A percentile compares a stretch with the other conserved stretches of the same genome.
Evolutionary conservation across 2,797 vertebrate species (phyloP).

Genomic region (Botia kubotai): DNA sequence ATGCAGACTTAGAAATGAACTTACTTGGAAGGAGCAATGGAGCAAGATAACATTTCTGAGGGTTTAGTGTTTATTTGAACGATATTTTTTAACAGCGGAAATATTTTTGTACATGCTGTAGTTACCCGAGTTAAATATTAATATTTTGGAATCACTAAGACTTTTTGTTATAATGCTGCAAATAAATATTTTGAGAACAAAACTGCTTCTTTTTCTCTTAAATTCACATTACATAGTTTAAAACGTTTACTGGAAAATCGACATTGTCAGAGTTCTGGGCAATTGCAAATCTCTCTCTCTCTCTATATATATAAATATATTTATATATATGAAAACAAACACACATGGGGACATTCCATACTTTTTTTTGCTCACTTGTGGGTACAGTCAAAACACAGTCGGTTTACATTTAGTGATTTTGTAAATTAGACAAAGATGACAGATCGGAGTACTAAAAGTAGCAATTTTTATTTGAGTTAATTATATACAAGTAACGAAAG

Average conservation of each 20-base stretch:
- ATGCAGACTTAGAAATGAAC: slow-evolving; percentile 34
- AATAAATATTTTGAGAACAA: slow-evolving; percentile 1
- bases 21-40: slow-evolving; percentile 64
- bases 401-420: neutral
- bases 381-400: too few species aligned
- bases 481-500: slow-evolving; percentile 99
- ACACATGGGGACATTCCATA: too few species aligned
- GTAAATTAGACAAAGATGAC: slow-evolving; percentile 5
- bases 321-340: too few species aligned
- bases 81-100: neutral
- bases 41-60: slow-evolving; percentile 57
- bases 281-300: too few species aligned
- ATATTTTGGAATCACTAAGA: neutral
- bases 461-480: slow-evolving; percentile 99
- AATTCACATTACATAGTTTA: neutral
- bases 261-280: too few species aligned
- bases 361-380: too few species aligned
- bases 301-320: too few species aligned
- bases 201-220: neutral
- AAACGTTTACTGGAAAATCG: neutral
- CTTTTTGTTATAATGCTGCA: neutral
- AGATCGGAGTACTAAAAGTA: slow-evolving; percentile 91
- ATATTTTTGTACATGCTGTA: slow-evolving; percentile 10
- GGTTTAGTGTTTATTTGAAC: neutral
- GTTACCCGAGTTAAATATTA: neutral